These are phyloP conservation scores for Balaenoptera acutorostrata DNA, from an alignment of 2,113 vertebrate species.

Conservation along the genomic window DNA sequence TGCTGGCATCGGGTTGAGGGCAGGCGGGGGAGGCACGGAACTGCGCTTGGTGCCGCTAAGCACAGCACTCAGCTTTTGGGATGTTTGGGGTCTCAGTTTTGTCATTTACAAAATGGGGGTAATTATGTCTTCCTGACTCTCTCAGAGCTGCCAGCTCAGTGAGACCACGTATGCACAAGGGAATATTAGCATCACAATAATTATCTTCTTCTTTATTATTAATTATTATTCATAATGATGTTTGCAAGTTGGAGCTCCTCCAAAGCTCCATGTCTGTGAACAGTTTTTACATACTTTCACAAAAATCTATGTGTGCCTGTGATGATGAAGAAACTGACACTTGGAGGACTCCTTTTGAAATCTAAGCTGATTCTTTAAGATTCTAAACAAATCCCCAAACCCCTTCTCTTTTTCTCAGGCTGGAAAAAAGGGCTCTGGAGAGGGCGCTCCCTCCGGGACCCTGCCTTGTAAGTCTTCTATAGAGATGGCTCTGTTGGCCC, in stretches of 20 bases:
- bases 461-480: background rate
- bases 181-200: background rate
- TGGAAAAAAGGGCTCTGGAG: background rate
- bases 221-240: background rate
- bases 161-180: background rate
- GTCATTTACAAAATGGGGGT: background rate
- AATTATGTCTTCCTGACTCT: background rate
- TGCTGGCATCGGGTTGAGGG: rapidly evolving
- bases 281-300: background rate
- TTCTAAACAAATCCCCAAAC: background rate
- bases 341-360: background rate
- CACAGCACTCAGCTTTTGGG: background rate
- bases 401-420: background rate
- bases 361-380: background rate
- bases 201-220: background rate
- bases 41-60: background rate
- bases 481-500: slow-evolving; percentile 63
- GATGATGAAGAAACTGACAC: background rate
- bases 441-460: rapidly evolving
- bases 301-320: background rate
- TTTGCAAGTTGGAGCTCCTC: background rate
- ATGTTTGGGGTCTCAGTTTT: background rate
- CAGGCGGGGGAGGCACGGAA: rapidly evolving
- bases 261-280: background rate
- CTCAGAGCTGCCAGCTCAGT: background rate